These are phyloP conservation scores for Megaceryle maxima DNA, from an alignment of 2,113 vertebrate genomes.

Conservation along the genomic window DNA sequence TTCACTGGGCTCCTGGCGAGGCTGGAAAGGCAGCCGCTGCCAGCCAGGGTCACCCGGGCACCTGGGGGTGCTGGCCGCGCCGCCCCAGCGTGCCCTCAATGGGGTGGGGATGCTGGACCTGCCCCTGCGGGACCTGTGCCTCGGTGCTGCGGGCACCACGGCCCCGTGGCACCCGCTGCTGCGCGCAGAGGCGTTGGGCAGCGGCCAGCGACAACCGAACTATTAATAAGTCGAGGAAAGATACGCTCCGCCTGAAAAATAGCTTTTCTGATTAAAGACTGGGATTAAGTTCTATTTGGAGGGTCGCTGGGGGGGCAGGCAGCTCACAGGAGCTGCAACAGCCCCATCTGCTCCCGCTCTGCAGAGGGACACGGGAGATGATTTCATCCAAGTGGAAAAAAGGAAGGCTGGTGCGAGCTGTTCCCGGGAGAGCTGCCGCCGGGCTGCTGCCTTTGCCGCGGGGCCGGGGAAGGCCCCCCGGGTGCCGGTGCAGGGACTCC, in stretches of 20 bases:
- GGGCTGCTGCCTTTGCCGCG: background rate
- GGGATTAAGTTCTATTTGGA: background rate
- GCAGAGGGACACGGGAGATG: background rate
- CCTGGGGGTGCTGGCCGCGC: background rate
- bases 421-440: background rate
- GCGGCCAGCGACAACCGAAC: accelerated
- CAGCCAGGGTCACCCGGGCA: background rate
- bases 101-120: background rate
- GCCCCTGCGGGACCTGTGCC: accelerated
- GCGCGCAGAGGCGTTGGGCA: accelerated
- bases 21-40: no score
- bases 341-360: slow-evolving; percentile 25
- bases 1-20: no score
- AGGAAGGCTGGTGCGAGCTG: background rate
- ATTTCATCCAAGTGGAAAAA: slow-evolving; percentile 12
- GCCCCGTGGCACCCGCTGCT: background rate
- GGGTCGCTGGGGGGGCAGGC: background rate
- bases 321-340: background rate
- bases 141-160: accelerated
- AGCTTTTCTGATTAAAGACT: background rate
- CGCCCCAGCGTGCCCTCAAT: accelerated
- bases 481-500: background rate
- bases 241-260: accelerated
- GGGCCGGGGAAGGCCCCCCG: background rate
- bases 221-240: background rate